These are phyloP conservation scores for Paragorgia papillata DNA, from an alignment of 92 coral and sea anemone genomes.

Conservation along the genomic window DNA sequence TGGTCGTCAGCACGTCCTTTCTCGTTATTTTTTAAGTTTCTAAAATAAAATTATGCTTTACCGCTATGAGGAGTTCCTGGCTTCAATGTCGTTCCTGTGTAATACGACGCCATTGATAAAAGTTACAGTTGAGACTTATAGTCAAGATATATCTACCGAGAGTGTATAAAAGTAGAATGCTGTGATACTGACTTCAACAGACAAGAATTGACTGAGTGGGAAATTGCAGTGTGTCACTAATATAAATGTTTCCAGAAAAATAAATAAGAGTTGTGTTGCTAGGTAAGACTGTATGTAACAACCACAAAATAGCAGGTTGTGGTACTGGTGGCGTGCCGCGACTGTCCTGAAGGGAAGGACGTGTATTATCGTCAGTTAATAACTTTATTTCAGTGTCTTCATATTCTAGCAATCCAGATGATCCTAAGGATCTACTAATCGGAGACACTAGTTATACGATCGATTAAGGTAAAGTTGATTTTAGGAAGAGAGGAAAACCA, in stretches of 20 bases:
- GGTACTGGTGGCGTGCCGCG: too few species aligned
- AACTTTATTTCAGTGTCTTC: too few species aligned
- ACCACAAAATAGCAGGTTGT: not conserved
- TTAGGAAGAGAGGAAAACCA: too few species aligned
- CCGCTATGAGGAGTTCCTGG: conserved; percentile 29
- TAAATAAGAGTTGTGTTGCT: not conserved
- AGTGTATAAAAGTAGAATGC: not conserved
- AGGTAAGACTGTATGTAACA: not conserved
- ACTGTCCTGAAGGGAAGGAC: too few species aligned
- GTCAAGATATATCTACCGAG: too few species aligned
- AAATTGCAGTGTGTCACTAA: not conserved
- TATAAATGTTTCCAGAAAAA: not conserved
- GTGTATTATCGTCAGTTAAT: too few species aligned
- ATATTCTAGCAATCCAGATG: too few species aligned
- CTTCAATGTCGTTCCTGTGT: conserved; percentile 18
- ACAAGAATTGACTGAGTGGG: not conserved
- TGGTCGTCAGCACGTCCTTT: too few species aligned
- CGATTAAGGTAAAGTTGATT: too few species aligned
- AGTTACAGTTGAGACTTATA: too few species aligned
- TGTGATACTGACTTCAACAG: not conserved
- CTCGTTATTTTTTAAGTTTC: not conserved
- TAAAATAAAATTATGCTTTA: not conserved
- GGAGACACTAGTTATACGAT: too few species aligned
- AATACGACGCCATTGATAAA: conserved; percentile 20
- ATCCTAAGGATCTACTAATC: too few species aligned